Conservation (phyloP, 1,140 invertebrate genomes). For the Pseudomyrmex flavicornis region DNA sequence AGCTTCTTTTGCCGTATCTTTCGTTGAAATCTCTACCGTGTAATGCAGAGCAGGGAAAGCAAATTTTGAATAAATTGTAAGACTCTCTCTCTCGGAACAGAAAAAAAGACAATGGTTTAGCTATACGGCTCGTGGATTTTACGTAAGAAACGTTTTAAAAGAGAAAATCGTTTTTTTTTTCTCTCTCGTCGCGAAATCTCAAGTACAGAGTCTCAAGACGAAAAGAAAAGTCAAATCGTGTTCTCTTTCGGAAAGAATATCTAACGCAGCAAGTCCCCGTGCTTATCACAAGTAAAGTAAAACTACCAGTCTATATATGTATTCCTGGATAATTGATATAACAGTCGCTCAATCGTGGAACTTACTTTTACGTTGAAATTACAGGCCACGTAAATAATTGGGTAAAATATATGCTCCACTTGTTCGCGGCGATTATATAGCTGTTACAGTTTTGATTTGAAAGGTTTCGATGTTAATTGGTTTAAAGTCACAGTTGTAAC, state of each 20-base stretch:
- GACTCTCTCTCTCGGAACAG: too few relatives aligned
- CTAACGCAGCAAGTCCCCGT: not conserved
- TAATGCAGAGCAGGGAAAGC: too few relatives aligned
- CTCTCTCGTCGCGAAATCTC: too few relatives aligned
- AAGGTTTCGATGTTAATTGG: too few relatives aligned
- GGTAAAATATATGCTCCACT: slow-evolving; percentile 33
- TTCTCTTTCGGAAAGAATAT: slow-evolving; percentile 17
- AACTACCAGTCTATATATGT: not conserved
- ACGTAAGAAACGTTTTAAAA: not conserved
- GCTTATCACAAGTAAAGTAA: not conserved
- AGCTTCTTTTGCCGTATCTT: too few relatives aligned
- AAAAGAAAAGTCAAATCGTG: not conserved
- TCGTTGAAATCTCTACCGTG: too few relatives aligned
- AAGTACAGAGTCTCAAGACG: not conserved
- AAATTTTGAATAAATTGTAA: too few relatives aligned
- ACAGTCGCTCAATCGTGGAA: slow-evolving; percentile 1
- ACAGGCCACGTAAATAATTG: slow-evolving; percentile 15
- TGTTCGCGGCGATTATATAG: not conserved
- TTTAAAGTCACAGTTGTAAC: too few relatives aligned
- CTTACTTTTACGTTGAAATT: slow-evolving; percentile 38
- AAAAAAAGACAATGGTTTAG: too few relatives aligned
- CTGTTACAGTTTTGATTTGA: too few relatives aligned
- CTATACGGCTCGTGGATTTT: too few relatives aligned
- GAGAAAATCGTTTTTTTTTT: not conserved
- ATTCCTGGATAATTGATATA: slow-evolving; percentile 23